Percentiles rank a stretch among this genome's conserved stretches.
phyloP scores from a whole-genome alignment of 2,113 vertebrate genomes.

The Tenrec ecaudatus region DNA sequence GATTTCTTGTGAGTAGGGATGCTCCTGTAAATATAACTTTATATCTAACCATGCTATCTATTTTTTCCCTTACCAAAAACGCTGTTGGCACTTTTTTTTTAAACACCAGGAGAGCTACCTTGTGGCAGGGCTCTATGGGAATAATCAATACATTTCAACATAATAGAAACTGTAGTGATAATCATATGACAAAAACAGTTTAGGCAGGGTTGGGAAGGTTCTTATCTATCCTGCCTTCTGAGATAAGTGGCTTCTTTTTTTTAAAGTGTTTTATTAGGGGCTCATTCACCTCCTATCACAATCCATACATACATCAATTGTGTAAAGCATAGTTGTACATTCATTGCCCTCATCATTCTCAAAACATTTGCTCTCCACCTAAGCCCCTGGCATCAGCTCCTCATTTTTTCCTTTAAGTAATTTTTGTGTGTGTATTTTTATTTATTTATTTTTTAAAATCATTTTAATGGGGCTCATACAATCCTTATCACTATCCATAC shows the following conservation, averaged over 20 bases:
- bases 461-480: too few species aligned
- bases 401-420: too few species aligned
- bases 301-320: too few species aligned
- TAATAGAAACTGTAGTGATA: neutral
- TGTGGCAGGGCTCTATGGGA: neutral
- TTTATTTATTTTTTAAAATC: too few species aligned
- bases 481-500: too few species aligned
- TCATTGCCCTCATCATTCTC: too few species aligned
- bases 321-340: too few species aligned
- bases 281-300: too few species aligned
- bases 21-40: constrained; percentile 5
- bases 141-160: constrained; percentile 51
- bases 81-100: constrained; percentile 5
- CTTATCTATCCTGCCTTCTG: constrained; percentile 52
- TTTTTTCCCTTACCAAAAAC: constrained; percentile 8
- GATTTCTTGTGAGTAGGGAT: constrained; percentile 20
- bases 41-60: neutral
- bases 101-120: neutral
- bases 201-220: constrained; percentile 24
- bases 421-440: too few species aligned
- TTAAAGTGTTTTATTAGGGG: too few species aligned
- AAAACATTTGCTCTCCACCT: too few species aligned
- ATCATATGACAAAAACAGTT: neutral
- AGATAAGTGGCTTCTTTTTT: constrained; percentile 56
- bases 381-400: too few species aligned